Evolutionary conservation across 2,113 vertebrate species (phyloP).

Genomic region (Casuarius casuarius): DNA sequence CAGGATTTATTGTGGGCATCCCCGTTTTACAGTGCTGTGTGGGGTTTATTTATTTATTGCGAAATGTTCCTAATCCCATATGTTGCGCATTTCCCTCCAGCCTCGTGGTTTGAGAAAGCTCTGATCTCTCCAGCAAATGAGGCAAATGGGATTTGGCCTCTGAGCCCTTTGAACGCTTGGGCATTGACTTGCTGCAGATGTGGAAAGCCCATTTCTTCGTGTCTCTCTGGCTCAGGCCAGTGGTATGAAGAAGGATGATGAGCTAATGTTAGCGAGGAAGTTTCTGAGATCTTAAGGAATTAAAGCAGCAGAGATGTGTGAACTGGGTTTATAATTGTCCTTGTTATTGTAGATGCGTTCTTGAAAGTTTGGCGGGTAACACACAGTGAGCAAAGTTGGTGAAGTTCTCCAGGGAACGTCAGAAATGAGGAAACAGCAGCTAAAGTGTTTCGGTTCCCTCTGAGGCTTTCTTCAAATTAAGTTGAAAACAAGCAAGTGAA

Average conservation of each 20-base stretch:
- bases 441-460: constrained; percentile 47
- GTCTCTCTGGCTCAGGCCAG: neutral
- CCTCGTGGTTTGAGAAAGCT: fast-evolving
- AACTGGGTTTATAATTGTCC: neutral
- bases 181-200: fast-evolving
- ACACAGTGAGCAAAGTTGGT: neutral
- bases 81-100: fast-evolving
- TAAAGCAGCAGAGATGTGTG: neutral
- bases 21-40: fast-evolving
- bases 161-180: fast-evolving
- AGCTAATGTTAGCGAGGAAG: neutral
- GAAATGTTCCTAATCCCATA: neutral
- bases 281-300: neutral
- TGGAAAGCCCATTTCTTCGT: neutral
- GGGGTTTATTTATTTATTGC: neutral
- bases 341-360: neutral
- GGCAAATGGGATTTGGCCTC: fast-evolving
- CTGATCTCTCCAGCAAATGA: neutral
- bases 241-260: neutral
- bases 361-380: neutral
- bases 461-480: neutral
- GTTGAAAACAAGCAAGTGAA: constrained; percentile 34
- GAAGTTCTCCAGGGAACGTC: constrained; percentile 5
- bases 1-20: neutral
- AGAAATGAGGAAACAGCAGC: neutral